Conservation (phyloP, 1,140 invertebrate species). For the Drosophila melanica region DNA sequence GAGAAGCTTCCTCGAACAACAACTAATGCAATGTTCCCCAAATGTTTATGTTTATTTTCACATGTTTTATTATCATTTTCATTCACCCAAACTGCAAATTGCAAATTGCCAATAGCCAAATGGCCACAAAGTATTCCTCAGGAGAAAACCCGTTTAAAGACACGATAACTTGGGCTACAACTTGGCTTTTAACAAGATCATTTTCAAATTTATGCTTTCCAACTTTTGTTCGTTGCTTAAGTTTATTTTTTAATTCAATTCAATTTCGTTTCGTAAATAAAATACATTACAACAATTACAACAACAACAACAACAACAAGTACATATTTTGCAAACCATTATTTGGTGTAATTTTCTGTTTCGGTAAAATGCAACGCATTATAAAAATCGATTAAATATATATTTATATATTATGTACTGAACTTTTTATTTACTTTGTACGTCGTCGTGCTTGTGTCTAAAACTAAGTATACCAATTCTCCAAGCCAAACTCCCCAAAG, state of each 20-base stretch:
- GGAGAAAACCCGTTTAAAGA: no score
- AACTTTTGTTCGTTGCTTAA: neutral
- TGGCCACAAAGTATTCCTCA: no score
- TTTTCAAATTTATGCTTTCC: no score
- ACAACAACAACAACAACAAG: slow-evolving; percentile 30
- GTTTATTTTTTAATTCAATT: slow-evolving; percentile 10
- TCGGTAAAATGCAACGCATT: slow-evolving; percentile 75
- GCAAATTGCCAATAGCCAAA: no score
- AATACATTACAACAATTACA: slow-evolving; percentile 10
- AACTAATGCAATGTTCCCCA: no score
- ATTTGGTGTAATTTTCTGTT: slow-evolving; percentile 68
- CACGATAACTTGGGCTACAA: no score
- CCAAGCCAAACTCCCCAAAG: slow-evolving; percentile 23
- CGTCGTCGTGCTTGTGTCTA: slow-evolving; percentile 79
- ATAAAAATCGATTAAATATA: slow-evolving; percentile 70
- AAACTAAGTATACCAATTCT: slow-evolving; percentile 65
- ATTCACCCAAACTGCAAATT: no score
- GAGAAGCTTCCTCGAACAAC: no score
- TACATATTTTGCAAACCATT: slow-evolving; percentile 58
- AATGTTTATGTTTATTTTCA: no score
- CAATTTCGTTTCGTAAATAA: slow-evolving; percentile 1
- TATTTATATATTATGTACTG: slow-evolving; percentile 70
- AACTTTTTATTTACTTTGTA: slow-evolving; percentile 73
- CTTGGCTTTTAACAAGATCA: no score
- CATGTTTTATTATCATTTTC: no score